Evolutionary conservation across 2,113 vertebrate species (phyloP).

Genomic region (Dicentrarchus labrax): DNA sequence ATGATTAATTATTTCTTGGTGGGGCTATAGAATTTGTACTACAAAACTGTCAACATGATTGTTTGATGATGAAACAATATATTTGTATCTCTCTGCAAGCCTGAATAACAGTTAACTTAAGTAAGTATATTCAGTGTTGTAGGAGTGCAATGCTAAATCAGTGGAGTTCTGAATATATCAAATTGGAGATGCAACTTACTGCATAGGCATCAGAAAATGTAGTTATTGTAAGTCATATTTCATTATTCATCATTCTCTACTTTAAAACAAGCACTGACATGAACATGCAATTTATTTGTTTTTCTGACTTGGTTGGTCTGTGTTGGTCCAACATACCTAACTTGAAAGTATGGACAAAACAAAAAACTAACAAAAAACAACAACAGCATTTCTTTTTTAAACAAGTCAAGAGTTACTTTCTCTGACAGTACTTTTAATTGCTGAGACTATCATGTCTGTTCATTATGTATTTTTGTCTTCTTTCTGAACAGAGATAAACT

Average conservation of each 20-base stretch:
- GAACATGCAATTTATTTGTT: not conserved
- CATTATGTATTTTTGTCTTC: not conserved
- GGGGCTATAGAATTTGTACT: not conserved
- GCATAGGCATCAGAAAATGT: not conserved
- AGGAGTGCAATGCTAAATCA: no score
- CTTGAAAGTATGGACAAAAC: no score
- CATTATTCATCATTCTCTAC: not conserved
- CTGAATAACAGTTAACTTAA: not conserved
- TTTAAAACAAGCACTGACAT: not conserved
- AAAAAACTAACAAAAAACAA: no score
- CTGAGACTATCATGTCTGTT: not conserved
- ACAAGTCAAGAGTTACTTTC: no score
- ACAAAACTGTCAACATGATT: not conserved
- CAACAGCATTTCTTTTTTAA: no score
- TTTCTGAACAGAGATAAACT: slow-evolving; percentile 3
- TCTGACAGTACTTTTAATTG: not conserved
- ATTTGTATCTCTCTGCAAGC: not conserved
- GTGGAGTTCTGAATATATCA: not conserved
- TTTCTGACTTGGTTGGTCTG: not conserved
- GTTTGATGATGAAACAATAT: no score
- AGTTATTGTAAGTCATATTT: not conserved
- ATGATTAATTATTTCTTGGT: not conserved
- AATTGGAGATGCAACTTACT: not conserved
- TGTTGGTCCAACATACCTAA: no score
- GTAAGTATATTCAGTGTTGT: not conserved